A percentile compares a stretch with the other conserved stretches of the same genome.
phyloP scores from a whole-genome alignment of 2,113 vertebrate genomes.

The Anguilla japonica region DNA sequence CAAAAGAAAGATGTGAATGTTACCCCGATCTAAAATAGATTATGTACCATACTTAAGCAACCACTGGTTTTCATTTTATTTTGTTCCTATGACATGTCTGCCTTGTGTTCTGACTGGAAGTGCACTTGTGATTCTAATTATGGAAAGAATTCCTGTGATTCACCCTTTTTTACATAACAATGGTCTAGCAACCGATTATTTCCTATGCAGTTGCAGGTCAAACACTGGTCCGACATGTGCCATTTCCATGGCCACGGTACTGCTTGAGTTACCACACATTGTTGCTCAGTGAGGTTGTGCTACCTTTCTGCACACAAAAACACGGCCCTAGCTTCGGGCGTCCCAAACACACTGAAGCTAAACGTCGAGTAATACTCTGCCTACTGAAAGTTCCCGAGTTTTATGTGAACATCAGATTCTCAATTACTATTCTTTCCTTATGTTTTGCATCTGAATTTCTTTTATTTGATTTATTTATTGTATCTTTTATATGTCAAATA shows the following conservation, averaged over 20 bases:
- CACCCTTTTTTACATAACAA: background rate
- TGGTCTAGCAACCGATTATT: background rate
- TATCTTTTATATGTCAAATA: constrained; percentile 55
- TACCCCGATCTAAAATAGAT: background rate
- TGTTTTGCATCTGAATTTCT: constrained; percentile 53
- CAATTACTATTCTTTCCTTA: constrained; percentile 47
- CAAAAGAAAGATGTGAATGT: background rate
- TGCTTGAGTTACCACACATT: background rate
- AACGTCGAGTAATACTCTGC: constrained; percentile 17
- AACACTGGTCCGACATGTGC: background rate
- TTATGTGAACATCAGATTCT: constrained; percentile 25
- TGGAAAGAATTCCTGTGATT: background rate
- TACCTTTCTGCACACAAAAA: constrained; percentile 28
- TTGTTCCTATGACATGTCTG: background rate
- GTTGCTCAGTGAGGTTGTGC: background rate
- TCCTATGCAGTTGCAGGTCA: background rate
- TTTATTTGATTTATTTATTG: constrained; percentile 66
- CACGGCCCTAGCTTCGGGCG: constrained; percentile 33
- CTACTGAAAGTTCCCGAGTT: constrained; percentile 15
- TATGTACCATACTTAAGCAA: background rate
- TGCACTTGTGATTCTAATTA: background rate
- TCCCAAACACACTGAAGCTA: constrained; percentile 40
- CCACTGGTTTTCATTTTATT: background rate
- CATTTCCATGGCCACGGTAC: background rate
- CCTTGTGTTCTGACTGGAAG: background rate